These are phyloP conservation scores for Drepanosiphum platanoidis DNA, from an alignment of 2,888 invertebrate species.

Conservation along the genomic window DNA sequence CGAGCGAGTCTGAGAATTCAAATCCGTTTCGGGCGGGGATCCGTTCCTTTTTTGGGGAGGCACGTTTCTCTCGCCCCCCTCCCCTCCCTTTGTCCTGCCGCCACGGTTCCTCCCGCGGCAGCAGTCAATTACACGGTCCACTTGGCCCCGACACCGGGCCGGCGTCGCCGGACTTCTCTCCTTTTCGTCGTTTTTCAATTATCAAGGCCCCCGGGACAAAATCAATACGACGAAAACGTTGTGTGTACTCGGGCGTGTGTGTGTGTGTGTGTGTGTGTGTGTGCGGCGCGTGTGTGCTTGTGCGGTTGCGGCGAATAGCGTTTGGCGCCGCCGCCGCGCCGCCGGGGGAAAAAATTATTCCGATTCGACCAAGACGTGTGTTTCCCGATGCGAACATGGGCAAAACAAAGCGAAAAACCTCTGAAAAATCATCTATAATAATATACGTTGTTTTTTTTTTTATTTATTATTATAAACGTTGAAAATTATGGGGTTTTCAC, in stretches of 20 bases:
- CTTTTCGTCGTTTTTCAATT: slow-evolving; percentile 57
- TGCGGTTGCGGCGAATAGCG: background rate
- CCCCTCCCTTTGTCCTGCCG: background rate
- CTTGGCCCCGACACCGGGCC: slow-evolving; percentile 39
- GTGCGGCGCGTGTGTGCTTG: background rate
- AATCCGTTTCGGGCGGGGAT: slow-evolving; percentile 45
- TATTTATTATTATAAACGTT: background rate
- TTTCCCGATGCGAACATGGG: slow-evolving; percentile 38
- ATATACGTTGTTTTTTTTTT: slow-evolving; percentile 14
- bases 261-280: background rate
- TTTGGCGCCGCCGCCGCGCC: too few relatives aligned
- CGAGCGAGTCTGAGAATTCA: slow-evolving; percentile 20
- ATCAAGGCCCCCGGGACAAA: slow-evolving; percentile 37
- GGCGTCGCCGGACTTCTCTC: slow-evolving; percentile 4
- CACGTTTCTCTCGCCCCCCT: background rate
- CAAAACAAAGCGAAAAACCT: slow-evolving; percentile 25
- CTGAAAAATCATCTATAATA: slow-evolving; percentile 36
- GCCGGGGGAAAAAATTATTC: slow-evolving; percentile 1
- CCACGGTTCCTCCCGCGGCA: background rate
- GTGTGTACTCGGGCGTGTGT: background rate
- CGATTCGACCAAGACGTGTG: slow-evolving; percentile 32
- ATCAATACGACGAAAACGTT: slow-evolving; percentile 52
- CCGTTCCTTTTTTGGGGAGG: background rate
- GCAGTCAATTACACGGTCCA: slow-evolving; percentile 58
- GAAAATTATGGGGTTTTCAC: background rate